Base-by-base conservation (phyloP, 2,113 vertebrate species). In the Pavo muticus region DNA sequence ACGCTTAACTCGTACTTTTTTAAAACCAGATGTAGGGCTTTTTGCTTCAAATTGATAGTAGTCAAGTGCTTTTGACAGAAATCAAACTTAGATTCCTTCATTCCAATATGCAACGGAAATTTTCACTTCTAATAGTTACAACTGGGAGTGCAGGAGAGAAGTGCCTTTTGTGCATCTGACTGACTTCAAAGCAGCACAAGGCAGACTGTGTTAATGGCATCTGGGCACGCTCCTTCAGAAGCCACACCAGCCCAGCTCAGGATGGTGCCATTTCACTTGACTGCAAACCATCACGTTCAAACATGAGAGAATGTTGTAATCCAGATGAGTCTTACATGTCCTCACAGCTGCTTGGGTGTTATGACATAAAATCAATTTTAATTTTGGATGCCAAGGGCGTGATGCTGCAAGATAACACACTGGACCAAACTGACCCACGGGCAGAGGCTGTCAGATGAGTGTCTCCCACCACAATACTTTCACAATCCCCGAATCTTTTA, bases 251-350 rank as follows among this genome's bases (percentile, higher is more conserved):
- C 68, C 50, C 82, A 83, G 54, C 68, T 81, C 84, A 72, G 52
- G 52, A 70, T 30, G 2, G 4, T 67, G 44, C 47, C 72, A 74
- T 57, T 86, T 69, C 67, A 74, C 68, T 52, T n/a, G 37, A 67
- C 71, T 72, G 61, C 60, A 69, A 1, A 0, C 40, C 76, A 42
- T 70, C 93, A 59, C 80, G 91, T 90, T 85, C 56, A 74, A 91
- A 85, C 82, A 83, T 15, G 87, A 91, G 39, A 71, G 45, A 90
- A 77, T 88, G 86, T 64, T 86, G 91, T 74, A 94, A 94, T 63
- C 21, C 37, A 88, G 61, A 79, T 0, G 2, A 91, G 75, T 70
- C 59, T 76, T 3, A 0, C 75, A 70, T 2, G 6, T 79, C 69
- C 72, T 88, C 57, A 11, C 73, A 91, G 74, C 69, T 84, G 32